Evolutionary conservation across 2,888 invertebrate species (phyloP).

Genomic region (Ochropleura plecta): DNA sequence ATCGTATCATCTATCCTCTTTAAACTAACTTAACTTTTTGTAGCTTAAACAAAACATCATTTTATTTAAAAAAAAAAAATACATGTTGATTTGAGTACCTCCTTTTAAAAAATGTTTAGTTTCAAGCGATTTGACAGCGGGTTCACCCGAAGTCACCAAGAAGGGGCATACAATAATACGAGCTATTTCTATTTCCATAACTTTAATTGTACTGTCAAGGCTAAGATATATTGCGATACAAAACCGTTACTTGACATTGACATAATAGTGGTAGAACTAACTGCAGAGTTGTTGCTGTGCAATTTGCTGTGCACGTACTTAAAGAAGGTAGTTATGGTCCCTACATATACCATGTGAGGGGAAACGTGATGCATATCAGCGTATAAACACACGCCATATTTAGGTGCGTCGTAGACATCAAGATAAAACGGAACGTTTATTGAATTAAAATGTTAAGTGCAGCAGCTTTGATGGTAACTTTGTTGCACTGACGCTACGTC

Average conservation of each 20-base stretch:
- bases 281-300: constrained; percentile 17
- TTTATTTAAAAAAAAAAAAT: no score
- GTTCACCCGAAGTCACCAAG: no score
- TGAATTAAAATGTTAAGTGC: background rate
- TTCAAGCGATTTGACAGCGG: background rate
- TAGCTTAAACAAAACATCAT: no score
- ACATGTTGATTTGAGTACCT: no score
- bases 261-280: constrained; percentile 6
- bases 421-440: constrained; percentile 1
- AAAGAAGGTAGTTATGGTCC: background rate
- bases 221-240: background rate
- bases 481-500: background rate
- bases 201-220: background rate
- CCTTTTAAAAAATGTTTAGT: background rate
- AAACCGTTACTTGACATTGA: constrained; percentile 15
- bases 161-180: background rate
- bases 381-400: constrained; percentile 21
- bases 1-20: background rate
- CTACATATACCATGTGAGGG: constrained; percentile 2
- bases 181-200: background rate
- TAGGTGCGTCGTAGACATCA: constrained; percentile 28
- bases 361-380: constrained; percentile 19
- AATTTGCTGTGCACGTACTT: constrained; percentile 30
- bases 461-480: background rate
- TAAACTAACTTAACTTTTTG: background rate